Evolutionary conservation across 2,797 vertebrate species (phyloP), one percentile per base, ranked within the genome.

Genomic region (Tiaroga cobitis): DNA sequence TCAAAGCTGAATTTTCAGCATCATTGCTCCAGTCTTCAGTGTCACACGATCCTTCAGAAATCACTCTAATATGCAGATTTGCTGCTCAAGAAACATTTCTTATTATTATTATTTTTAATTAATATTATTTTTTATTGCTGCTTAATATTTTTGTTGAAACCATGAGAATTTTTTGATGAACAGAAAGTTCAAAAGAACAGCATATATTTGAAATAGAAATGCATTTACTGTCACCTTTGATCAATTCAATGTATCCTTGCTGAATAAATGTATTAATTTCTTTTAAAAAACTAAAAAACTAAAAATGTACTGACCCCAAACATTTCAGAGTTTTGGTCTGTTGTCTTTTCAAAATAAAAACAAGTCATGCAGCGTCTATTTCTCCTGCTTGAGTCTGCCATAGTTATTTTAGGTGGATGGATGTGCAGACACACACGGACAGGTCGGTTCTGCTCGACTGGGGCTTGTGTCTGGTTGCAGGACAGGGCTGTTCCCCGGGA

Each of bases 401-500:
- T 13, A 43, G 67, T 70, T 63, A 78, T 73, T 82, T 67, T 21
- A 85, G 83, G 56, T 29, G 34, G n/a, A 80, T 61, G 63, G 82
- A 87, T 85, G 39, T 81, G 79, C 51, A 65, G 29, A 43, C n/a
- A 81, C 41, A 68, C 39, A 80, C 24, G 54, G 72, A 70, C 32
- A 81, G 85, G 72, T 72, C 37, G 73, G 73, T 86, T 87, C 46
- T 77, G 82, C 82, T 81, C 75, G 76, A 67, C 69, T 82, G 80
- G 9, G 49, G 41, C 63, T 61, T 7, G 73, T 63, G 85, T 87
- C 76, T 67, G 65, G 70, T 85, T 85, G 63, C 80, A 81, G 69
- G 29, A 24, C 59, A 72, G 76, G 56, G 80, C 86, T 76, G 65
- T 69, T 77, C 41, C 19, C 56, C 67, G 75, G 74, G 82, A 86